Conservation (phyloP, 53 echinoderm and acorn worm species). For the Patiria pectinifera region DNA sequence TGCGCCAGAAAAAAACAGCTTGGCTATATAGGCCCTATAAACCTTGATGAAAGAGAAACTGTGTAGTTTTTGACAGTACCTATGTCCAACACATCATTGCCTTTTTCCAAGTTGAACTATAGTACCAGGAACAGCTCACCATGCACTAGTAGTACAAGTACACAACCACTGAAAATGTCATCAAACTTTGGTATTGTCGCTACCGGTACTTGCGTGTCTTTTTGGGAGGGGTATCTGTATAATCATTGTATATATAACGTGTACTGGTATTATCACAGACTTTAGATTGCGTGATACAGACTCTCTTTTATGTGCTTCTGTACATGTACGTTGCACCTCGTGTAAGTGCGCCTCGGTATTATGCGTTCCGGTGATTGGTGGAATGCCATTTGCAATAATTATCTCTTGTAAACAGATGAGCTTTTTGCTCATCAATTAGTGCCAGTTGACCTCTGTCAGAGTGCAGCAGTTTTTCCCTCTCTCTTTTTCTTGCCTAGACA, state of each 20-base stretch:
- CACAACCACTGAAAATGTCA: not conserved
- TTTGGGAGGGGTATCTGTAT: not conserved
- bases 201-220: not conserved
- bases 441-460: conserved; percentile 49
- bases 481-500: not conserved
- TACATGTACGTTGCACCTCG: not conserved
- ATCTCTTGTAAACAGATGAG: conserved; percentile 61
- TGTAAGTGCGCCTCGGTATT: not conserved
- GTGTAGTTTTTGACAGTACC: not conserved
- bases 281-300: conserved; percentile 6
- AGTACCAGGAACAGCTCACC: not conserved
- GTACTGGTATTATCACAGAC: not conserved
- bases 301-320: not conserved
- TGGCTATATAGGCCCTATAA: not conserved
- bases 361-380: not conserved
- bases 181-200: conserved; percentile 17
- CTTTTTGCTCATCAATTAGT: conserved; percentile 62
- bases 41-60: not conserved
- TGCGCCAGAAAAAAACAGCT: not conserved
- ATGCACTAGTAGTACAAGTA: not conserved
- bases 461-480: conserved; percentile 1
- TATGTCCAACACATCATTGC: not conserved
- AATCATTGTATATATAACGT: not conserved
- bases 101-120: not conserved
- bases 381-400: conserved; percentile 55